Conservation (phyloP, 2,888 invertebrate species). For the Aleiodes alternator region DNA sequence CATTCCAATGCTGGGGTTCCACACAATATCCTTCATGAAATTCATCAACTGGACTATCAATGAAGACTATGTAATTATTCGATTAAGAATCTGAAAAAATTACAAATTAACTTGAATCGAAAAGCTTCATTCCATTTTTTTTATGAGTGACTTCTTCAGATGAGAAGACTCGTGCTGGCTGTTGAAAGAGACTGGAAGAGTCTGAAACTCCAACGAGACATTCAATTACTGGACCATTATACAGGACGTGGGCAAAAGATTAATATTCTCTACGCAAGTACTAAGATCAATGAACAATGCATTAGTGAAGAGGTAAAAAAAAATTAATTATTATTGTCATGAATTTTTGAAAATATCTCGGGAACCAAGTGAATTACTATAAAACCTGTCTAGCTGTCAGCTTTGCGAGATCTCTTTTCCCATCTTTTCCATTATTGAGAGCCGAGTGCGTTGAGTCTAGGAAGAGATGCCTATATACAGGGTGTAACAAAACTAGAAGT, state of each 20-base stretch:
- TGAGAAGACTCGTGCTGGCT: slow-evolving; percentile 41
- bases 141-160: slow-evolving; percentile 34
- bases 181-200: slow-evolving; percentile 44
- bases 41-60: slow-evolving; percentile 43
- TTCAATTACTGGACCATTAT: background rate
- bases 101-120: background rate
- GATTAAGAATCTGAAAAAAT: background rate
- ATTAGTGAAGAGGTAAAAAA: no score
- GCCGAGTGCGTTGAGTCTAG: no score
- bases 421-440: no score
- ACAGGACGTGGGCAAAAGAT: background rate
- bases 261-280: slow-evolving; percentile 4
- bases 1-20: slow-evolving; percentile 49
- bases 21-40: slow-evolving; percentile 44
- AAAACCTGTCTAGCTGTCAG: no score
- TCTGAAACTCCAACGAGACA: background rate
- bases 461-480: no score
- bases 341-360: no score
- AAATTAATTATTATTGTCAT: no score
- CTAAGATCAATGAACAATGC: background rate
- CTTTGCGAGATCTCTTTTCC: no score
- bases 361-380: no score
- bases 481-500: no score
- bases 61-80: slow-evolving; percentile 39
- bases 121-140: background rate